Conservation (phyloP, 2,797 vertebrate genomes). For the Coccyzus lansbergi region DNA sequence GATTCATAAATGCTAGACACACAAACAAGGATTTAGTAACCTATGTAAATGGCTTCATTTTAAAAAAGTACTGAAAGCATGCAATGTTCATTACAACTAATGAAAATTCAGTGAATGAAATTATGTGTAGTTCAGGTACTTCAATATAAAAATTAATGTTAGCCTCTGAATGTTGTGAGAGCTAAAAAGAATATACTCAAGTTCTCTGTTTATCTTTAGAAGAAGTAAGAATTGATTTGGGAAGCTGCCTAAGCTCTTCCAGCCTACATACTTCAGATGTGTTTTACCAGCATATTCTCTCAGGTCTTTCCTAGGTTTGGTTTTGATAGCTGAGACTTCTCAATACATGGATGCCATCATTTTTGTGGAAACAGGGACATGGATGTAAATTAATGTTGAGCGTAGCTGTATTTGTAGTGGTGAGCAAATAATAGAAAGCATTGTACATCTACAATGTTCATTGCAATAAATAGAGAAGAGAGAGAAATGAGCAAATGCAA, state of each 20-base stretch:
- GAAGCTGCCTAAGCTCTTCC: neutral
- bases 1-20: neutral
- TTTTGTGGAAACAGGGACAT: neutral
- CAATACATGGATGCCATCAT: neutral
- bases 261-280: neutral
- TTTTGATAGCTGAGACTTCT: neutral
- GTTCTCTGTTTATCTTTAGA: neutral
- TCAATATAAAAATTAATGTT: neutral
- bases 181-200: neutral
- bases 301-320: neutral
- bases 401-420: neutral
- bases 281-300: neutral
- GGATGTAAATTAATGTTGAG: neutral
- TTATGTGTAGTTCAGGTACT: neutral
- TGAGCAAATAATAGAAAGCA: neutral
- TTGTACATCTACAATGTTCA: neutral
- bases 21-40: neutral
- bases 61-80: neutral
- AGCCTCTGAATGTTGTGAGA: neutral
- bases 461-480: neutral
- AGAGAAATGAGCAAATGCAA: neutral
- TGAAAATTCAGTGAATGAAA: neutral
- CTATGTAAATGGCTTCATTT: neutral
- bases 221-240: neutral
- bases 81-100: neutral